These are phyloP conservation scores for Cerceris rybyensis DNA, from an alignment of 2,888 invertebrate genomes.

Conservation along the genomic window DNA sequence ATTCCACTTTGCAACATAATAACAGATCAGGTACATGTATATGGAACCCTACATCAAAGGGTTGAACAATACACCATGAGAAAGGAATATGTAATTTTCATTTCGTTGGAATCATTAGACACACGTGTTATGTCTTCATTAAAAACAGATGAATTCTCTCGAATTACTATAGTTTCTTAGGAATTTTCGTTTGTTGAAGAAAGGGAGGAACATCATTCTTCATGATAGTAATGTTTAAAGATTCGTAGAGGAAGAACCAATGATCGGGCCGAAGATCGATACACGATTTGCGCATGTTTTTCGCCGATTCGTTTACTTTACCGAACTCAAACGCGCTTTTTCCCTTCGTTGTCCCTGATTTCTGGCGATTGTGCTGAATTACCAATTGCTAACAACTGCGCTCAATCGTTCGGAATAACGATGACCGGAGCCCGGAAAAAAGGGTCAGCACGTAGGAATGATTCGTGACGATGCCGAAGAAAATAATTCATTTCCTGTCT, in stretches of 20 bases:
- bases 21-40: conserved; percentile 36
- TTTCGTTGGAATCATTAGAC: conserved; percentile 9
- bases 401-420: conserved; percentile 71
- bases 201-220: too few relatives aligned
- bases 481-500: conserved; percentile 55
- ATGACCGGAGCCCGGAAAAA: conserved; percentile 42
- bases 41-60: background rate
- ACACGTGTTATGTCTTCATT: conserved; percentile 4
- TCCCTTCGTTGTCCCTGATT: conserved; percentile 25
- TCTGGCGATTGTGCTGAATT: conserved; percentile 65
- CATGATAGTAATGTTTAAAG: too few relatives aligned
- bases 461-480: conserved; percentile 46
- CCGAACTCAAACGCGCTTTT: conserved; percentile 6
- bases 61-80: conserved; percentile 4
- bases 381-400: conserved; percentile 72
- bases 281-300: background rate
- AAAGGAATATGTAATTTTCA: conserved; percentile 23
- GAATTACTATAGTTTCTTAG: background rate
- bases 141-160: background rate
- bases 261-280: too few relatives aligned
- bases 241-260: too few relatives aligned
- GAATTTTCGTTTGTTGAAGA: too few relatives aligned
- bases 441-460: conserved; percentile 47
- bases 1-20: conserved; percentile 44
- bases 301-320: conserved; percentile 13